Base-by-base conservation (phyloP, 2,113 vertebrate species). In the Piliocolobus tephrosceles region DNA sequence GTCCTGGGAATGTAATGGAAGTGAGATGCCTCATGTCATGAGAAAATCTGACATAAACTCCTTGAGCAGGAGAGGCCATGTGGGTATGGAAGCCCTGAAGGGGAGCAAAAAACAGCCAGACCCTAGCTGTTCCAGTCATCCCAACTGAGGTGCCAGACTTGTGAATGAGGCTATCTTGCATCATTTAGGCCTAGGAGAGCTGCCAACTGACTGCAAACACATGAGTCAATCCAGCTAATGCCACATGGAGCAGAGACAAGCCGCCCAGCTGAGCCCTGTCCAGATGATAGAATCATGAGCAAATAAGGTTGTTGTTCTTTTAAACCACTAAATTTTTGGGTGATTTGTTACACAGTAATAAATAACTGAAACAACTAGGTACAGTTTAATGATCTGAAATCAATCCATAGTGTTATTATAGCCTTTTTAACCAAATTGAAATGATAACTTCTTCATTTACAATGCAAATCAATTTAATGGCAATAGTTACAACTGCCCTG, bases 391-490 rank as follows among this genome's bases (percentile, higher is more conserved):
- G 84, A 81, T 90, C 84, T 73, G 27, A 90, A 93, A 95, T 52
- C 52, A 96, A 91, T 57, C 40, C 6, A 52, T 66, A 64, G 45
- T 87, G 38, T 93, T 95, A 95, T 85, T 83, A 85, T 87, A 96
- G 97, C n/a, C 75, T 96, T 97, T 97, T 94, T 75, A 93, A 93
- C 35, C 90, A 79, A 95, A 84, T 82, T 75, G 70, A 97, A 97
- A 93, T 86, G 79, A 86, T 91, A 91, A 87, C 68, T 87, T 96
- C 58, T 83, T 57, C 72, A 92, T 88, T 95, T 95, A 95, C 73
- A 89, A 57, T 79, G 86, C 82, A 95, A 94, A 98, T 87, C 43
- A 96, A 98, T 95, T 91, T 93, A 90, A 73, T 84, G 52, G 81
- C 68, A 96, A 96, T 87, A 84, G 70, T 95, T 95, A 85, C 75